These are phyloP conservation scores for Xiphias gladius DNA, from an alignment of 2,113 vertebrate species.

Conservation along the genomic window DNA sequence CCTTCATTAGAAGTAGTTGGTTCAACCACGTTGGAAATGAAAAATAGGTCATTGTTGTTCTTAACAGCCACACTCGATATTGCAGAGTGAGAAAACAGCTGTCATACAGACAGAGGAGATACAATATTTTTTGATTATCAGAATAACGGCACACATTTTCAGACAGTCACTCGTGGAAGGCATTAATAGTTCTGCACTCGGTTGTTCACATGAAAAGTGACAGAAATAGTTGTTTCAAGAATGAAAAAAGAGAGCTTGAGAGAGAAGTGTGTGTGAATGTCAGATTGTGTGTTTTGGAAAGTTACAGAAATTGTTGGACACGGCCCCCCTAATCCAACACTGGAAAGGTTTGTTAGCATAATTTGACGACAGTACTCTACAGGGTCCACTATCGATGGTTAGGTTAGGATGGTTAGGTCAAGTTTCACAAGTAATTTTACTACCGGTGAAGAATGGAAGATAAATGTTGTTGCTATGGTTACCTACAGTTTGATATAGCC, in stretches of 20 bases:
- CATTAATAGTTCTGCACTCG: background rate
- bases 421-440: background rate
- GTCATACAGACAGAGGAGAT: background rate
- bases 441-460: background rate
- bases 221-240: background rate
- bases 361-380: background rate
- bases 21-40: background rate
- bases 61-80: background rate
- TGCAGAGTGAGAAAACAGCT: too few species aligned
- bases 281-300: background rate
- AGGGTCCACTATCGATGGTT: background rate
- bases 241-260: background rate
- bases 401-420: too few species aligned
- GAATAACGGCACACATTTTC: background rate
- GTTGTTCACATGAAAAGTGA: background rate
- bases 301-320: background rate
- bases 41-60: background rate
- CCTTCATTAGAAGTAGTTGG: background rate
- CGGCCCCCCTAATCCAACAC: background rate
- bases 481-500: conserved; percentile 11
- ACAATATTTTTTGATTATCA: background rate
- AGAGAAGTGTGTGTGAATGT: background rate
- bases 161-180: background rate
- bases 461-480: conserved; percentile 8
- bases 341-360: background rate